These are phyloP conservation scores for Rhodeus uyekii DNA, from an alignment of 2,797 vertebrate species.

Conservation along the genomic window DNA sequence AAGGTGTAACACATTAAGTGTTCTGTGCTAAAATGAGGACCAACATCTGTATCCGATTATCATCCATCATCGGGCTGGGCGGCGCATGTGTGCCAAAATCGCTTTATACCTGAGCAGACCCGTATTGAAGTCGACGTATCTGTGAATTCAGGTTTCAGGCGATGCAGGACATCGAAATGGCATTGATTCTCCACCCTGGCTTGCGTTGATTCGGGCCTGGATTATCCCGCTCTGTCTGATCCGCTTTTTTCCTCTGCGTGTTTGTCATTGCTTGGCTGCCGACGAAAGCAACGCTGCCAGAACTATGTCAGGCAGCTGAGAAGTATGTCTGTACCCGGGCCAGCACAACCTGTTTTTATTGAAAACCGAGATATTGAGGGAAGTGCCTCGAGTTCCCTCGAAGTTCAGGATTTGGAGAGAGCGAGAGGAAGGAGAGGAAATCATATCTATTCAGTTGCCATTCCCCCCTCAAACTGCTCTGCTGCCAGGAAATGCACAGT, in stretches of 20 bases:
- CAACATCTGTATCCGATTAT: slow-evolving; percentile 56
- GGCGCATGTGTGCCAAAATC: neutral
- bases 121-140: neutral
- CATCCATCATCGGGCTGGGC: slow-evolving; percentile 35
- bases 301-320: slow-evolving; percentile 44
- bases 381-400: slow-evolving; percentile 42
- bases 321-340: slow-evolving; percentile 35
- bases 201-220: neutral
- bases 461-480: slow-evolving; percentile 22
- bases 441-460: slow-evolving; percentile 49
- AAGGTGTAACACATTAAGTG: slow-evolving; percentile 38
- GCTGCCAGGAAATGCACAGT: slow-evolving; percentile 61
- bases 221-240: slow-evolving; percentile 22
- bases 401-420: slow-evolving; percentile 49
- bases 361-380: slow-evolving; percentile 42
- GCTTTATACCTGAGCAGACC: neutral
- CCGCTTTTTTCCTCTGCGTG: neutral
- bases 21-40: slow-evolving; percentile 31
- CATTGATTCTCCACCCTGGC: neutral
- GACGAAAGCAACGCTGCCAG: slow-evolving; percentile 34
- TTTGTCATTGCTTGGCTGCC: slow-evolving; percentile 49
- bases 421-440: slow-evolving; percentile 51
- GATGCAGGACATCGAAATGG: neutral
- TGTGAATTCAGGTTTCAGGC: neutral
- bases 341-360: slow-evolving; percentile 35